Evolutionary conservation across 2,888 invertebrate genomes (phyloP), one percentile per base, ranked within the genome.

Genomic region (Diarsia rubi): DNA sequence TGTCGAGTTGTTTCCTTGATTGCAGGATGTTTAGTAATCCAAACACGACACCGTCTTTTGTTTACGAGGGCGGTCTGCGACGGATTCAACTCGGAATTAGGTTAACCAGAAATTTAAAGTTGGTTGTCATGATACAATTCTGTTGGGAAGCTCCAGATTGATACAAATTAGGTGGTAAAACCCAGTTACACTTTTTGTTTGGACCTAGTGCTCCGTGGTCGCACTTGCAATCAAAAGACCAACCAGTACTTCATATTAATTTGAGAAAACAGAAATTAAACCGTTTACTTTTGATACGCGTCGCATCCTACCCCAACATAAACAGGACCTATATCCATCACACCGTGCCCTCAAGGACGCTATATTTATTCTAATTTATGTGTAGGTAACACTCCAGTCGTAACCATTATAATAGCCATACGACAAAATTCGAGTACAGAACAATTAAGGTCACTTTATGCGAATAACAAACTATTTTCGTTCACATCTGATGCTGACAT

Each of bases 381-480:
- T 73, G 82, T 81, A 82, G 81, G 84, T 86, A 84, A 81, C 84
- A 72, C 63, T 75, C 31, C 73, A 72, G 19, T 66, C 49, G 63
- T 75, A 79, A 77, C 65, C 67, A 75, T 90, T 88, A 88, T 86
- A 88, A 90, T 88, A 88, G 90, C 88, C 89, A 87, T 90, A 89
- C 89, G 89, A 88, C 86, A 85, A 88, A 85, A 90, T 90, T 92
- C 90, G 91, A 91, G 91, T 90, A 89, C 90, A 86, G 83, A 88
- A 86, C 92, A 95, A 95, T 95, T 95, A 94, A 93, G 95, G 95
- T 91, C 95, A 94, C 91, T 94, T 92, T 89, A 86, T 87, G 88
- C 85, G 88, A 90, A 91, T 88, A 85, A 84, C 70, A 74, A 85
- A 87, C 90, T 90, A 90, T 90, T 90, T 82, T 90, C 84, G 60